Evolutionary conservation across 1,140 invertebrate species (phyloP), one percentile per base, ranked within the genome.

Genomic region (Ooceraea biroi): DNA sequence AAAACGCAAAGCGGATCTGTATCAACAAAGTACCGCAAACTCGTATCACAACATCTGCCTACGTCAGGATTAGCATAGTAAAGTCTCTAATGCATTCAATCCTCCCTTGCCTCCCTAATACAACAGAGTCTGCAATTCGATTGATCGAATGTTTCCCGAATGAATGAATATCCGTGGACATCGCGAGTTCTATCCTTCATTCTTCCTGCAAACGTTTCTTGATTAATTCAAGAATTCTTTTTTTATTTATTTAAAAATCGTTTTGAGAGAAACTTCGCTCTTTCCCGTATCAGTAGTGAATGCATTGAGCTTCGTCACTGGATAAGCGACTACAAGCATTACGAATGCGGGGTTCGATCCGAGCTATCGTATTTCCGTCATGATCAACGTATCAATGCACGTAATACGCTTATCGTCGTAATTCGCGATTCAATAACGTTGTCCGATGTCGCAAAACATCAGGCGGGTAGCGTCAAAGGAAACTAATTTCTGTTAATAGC

Each of bases 401-500:
- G 11, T 25, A 25, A 25, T 12, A 17, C 4, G 36, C 10, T 12
- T 77, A 50, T 41, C 17, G 7, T 55, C 27, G 19, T 41, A 14
- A 30, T 68, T 55, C 17, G 48, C 22, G 69, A 78, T 69, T 69
- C 65, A 14, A 69, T 80, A 78, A 69, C 19, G n/a, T 17, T 12
- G 22, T 17, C 44, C 22, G 27, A 57, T 69, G 27, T 8, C 27
- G 27, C 22, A 36, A 50, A 72, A 61, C 48, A 19, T 52, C 5
- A 3, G 10, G 61, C n/a, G 4, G 4, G 11, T 19, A 44, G 36
- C 10, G 7, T 72, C 4, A 74, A 50, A 0, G 4, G n/a, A 25
- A 1, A 14, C 36, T 41, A 41, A 63, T 58, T 84, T 91, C n/a
- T n/a, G n/a, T 91, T 90, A 92, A 88, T n/a, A 89, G 82, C 84